These are phyloP conservation scores for Timema cristinae DNA, from an alignment of 2,888 invertebrate genomes.

Conservation along the genomic window DNA sequence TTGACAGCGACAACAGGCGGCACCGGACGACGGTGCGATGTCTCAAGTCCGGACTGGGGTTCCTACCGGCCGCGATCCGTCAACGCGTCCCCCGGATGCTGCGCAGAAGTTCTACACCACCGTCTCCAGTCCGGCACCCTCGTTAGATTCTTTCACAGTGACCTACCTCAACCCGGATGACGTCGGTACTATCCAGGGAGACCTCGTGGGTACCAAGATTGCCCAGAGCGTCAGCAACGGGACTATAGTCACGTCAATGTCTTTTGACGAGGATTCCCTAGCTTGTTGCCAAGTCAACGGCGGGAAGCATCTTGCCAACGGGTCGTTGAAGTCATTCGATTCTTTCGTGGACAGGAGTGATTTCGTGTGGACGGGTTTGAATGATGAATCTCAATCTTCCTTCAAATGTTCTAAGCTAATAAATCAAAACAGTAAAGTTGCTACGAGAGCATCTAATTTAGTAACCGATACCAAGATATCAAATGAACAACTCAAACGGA, in stretches of 20 bases:
- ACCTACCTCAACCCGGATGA: slow-evolving; percentile 15
- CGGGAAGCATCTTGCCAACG: background rate
- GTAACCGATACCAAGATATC: no score
- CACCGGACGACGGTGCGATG: slow-evolving; percentile 39
- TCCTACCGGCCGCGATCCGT: slow-evolving; percentile 47
- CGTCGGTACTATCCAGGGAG: background rate
- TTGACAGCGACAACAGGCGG: background rate
- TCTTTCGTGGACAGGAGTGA: background rate
- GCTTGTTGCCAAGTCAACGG: no score
- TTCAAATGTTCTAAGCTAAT: background rate
- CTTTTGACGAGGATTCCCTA: background rate
- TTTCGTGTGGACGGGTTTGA: background rate
- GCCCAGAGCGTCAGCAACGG: slow-evolving; percentile 1
- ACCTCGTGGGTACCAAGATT: background rate
- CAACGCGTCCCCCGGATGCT: slow-evolving; percentile 15
- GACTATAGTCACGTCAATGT: slow-evolving; percentile 15
- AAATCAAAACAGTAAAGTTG: no score
- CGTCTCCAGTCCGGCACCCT: slow-evolving; percentile 3
- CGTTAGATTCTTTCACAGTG: slow-evolving; percentile 6
- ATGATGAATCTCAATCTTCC: background rate
- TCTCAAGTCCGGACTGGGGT: slow-evolving; percentile 50
- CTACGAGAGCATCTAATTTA: no score
- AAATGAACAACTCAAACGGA: no score
- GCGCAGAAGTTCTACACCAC: slow-evolving; percentile 16
- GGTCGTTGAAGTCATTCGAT: background rate